phyloP scores from a whole-genome alignment of 2,113 vertebrate genomes.

The Oriolus oriolus region DNA sequence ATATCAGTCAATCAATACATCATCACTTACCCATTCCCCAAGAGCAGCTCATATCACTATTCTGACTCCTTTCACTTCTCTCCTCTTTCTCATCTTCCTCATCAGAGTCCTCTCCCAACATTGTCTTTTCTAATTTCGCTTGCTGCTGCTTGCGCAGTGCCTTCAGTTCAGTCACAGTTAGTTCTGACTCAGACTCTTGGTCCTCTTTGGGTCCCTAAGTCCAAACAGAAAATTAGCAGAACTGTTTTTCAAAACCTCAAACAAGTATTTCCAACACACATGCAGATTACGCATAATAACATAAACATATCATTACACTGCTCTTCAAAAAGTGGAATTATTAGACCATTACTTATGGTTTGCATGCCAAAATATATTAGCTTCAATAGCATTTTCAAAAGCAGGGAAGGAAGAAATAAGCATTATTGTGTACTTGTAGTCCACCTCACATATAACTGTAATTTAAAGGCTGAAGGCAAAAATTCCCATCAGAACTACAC shows the following conservation, averaged over 20 bases:
- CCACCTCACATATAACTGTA: not conserved
- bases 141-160: constrained; percentile 82
- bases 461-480: not conserved
- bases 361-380: not conserved
- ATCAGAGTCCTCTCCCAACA: constrained; percentile 91
- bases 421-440: not conserved
- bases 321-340: not conserved
- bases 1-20: not conserved
- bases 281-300: not conserved
- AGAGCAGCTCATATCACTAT: constrained; percentile 81
- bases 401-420: fast-evolving
- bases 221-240: not conserved
- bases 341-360: not conserved
- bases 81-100: constrained; percentile 75
- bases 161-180: constrained; percentile 89
- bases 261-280: not conserved
- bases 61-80: constrained; percentile 49
- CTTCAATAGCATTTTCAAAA: not conserved
- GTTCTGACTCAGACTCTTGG: constrained; percentile 88
- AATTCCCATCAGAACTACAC: fast-evolving
- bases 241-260: not conserved
- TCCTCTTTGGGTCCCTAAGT: constrained; percentile 90
- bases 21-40: constrained; percentile 92
- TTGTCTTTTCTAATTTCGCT: constrained; percentile 84
- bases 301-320: fast-evolving